A percentile compares a stretch with the other conserved stretches of the same genome.
These are phyloP conservation scores for Bubo bubo DNA, from an alignment of 2,113 vertebrate species.

Conservation along the genomic window DNA sequence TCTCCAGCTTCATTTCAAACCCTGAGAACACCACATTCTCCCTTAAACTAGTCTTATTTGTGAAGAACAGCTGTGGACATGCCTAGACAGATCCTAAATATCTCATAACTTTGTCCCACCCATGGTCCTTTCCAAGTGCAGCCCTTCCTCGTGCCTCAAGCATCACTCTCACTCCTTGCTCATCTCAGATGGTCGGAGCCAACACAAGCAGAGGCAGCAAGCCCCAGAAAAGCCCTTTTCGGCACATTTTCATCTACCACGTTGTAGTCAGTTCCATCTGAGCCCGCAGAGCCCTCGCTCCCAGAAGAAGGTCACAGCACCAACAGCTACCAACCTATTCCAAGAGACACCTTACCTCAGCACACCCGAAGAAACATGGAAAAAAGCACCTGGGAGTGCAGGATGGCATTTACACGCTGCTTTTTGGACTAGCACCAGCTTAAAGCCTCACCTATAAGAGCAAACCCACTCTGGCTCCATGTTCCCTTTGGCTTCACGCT, in stretches of 20 bases:
- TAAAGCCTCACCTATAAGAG: neutral
- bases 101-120: neutral
- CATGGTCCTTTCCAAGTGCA: neutral
- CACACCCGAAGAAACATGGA: accelerated
- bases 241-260: neutral
- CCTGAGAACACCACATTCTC: neutral
- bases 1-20: neutral
- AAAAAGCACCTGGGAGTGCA: accelerated
- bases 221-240: neutral
- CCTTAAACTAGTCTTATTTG: neutral
- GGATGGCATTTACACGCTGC: accelerated
- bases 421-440: neutral
- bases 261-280: accelerated
- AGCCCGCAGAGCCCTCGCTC: accelerated
- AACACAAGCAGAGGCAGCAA: accelerated
- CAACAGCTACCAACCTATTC: neutral
- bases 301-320: neutral
- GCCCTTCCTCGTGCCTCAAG: accelerated
- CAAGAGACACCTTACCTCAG: neutral
- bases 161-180: accelerated
- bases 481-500: neutral
- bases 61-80: neutral
- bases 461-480: neutral
- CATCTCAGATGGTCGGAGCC: neutral
- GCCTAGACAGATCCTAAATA: neutral